Conservation (phyloP, 2,797 vertebrate species). For the Pseudotriccus pelzelni region DNA sequence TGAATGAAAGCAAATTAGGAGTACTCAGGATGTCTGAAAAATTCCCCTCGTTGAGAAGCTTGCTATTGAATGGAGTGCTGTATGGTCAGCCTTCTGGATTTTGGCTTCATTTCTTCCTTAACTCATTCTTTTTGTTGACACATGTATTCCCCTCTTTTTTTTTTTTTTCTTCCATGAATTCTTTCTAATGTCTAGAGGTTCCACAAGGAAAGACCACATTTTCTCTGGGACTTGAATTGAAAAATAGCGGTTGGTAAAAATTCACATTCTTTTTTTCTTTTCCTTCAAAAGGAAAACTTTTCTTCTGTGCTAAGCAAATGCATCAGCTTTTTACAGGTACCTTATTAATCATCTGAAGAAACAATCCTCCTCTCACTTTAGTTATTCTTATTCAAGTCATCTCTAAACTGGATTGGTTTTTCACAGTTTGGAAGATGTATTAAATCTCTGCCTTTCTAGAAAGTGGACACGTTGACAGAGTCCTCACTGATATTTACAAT, state of each 20-base stretch:
- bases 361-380: neutral
- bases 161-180: neutral
- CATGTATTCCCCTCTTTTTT: neutral
- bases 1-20: neutral
- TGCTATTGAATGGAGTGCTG: neutral
- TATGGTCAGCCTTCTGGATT: neutral
- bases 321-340: neutral
- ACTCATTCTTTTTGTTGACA: neutral
- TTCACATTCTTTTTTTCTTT: neutral
- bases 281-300: neutral
- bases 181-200: neutral
- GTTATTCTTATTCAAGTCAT: neutral
- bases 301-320: neutral
- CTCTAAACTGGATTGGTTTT: neutral
- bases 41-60: neutral
- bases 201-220: neutral
- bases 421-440: neutral
- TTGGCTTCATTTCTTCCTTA: neutral
- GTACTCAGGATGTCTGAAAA: neutral
- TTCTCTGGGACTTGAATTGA: neutral
- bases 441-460: neutral
- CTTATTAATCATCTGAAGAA: neutral
- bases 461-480: neutral
- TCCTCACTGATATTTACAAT: neutral
- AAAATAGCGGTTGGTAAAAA: neutral